Percentiles rank a stretch among this genome's conserved stretches.
Conservation (phyloP, 2,113 vertebrate species). For the Gavia stellata region DNA sequence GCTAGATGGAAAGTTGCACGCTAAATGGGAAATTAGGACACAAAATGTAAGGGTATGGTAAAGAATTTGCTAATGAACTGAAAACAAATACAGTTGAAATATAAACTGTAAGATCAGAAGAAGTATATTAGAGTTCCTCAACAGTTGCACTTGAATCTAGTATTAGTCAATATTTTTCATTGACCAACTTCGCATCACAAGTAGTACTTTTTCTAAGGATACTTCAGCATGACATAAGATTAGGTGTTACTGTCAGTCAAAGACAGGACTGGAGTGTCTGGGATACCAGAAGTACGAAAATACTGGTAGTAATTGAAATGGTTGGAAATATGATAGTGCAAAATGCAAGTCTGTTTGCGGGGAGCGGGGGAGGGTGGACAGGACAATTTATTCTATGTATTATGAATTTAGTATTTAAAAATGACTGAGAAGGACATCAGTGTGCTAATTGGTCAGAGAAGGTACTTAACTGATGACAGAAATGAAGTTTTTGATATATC, state of each 20-base stretch:
- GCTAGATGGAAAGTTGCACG: not conserved
- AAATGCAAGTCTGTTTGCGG: not conserved
- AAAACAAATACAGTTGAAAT: not conserved
- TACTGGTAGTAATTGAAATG: not conserved
- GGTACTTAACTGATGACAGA: not conserved
- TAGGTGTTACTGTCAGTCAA: not conserved
- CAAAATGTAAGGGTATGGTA: not conserved
- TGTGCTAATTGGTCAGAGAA: not conserved
- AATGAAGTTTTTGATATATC: not conserved
- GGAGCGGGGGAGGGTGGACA: fast-evolving
- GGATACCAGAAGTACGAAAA: not conserved
- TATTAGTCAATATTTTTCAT: not conserved
- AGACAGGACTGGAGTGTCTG: not conserved
- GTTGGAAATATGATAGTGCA: not conserved
- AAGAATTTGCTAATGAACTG: not conserved
- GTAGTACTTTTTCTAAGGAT: not conserved
- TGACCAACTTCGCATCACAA: not conserved
- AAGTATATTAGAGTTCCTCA: not conserved
- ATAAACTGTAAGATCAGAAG: not conserved
- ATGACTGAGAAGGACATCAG: not conserved
- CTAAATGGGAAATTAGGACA: not conserved
- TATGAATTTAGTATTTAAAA: not conserved
- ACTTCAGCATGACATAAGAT: not conserved
- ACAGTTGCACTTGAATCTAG: not conserved
- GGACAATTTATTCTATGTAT: not conserved